A percentile compares a stretch with the other conserved stretches of the same genome.
phyloP scores from a whole-genome alignment of 2,113 vertebrate genomes.

The Rattus norvegicus region GRCr8 NC_086028.1:48686501-48687000 shows the following conservation, averaged over 20 bases:
- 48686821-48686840: neutral
- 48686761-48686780: neutral
- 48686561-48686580: neutral
- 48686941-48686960: neutral
- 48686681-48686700: neutral
- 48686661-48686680: no score
- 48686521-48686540: neutral
- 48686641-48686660: neutral
- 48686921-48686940: neutral
- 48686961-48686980: neutral
- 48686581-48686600: neutral
- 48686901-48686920: neutral
- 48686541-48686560: neutral
- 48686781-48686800: neutral
- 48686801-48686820: neutral
- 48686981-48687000: neutral
- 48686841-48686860: neutral
- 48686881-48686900: neutral
- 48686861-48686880: neutral
- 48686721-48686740: neutral
- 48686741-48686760: neutral
- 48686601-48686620: neutral
- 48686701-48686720: no score
- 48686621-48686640: neutral
- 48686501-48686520: neutral